Conservation (phyloP, 1,140 invertebrate species). For the Stegodyphus mimosarum region DNA sequence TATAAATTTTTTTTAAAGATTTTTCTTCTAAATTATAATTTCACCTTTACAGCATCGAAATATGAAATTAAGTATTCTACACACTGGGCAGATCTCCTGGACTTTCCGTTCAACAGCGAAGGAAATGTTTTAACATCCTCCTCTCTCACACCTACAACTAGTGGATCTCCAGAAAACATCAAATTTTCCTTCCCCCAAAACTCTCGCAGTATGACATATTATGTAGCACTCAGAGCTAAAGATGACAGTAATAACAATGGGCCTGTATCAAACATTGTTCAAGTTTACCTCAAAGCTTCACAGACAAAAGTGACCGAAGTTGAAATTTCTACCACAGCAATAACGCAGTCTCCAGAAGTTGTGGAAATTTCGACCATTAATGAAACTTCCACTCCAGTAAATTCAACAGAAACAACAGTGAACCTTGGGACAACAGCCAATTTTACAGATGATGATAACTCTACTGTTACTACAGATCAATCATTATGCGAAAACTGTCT, state of each 20-base stretch:
- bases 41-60: slow-evolving; percentile 20
- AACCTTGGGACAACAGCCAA: background rate
- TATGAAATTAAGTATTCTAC: slow-evolving; percentile 38
- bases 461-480: background rate
- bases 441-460: background rate
- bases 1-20: too few relatives aligned
- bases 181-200: background rate
- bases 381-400: background rate
- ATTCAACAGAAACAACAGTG: slow-evolving; percentile 1
- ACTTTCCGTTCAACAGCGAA: slow-evolving; percentile 5
- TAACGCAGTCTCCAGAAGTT: background rate
- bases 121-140: background rate
- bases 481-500: background rate
- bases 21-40: too few relatives aligned
- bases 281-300: slow-evolving; percentile 12
- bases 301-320: background rate
- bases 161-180: background rate
- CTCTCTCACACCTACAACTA: background rate
- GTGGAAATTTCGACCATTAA: background rate
- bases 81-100: background rate
- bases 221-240: slow-evolving; percentile 13
- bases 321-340: background rate
- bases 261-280: slow-evolving; percentile 27
- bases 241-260: slow-evolving; percentile 20
- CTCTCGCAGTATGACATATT: background rate